A percentile compares a stretch with the other conserved stretches of the same genome.
phyloP scores from a whole-genome alignment of 2,113 vertebrate species.

The Bambusicola thoracicus region DNA sequence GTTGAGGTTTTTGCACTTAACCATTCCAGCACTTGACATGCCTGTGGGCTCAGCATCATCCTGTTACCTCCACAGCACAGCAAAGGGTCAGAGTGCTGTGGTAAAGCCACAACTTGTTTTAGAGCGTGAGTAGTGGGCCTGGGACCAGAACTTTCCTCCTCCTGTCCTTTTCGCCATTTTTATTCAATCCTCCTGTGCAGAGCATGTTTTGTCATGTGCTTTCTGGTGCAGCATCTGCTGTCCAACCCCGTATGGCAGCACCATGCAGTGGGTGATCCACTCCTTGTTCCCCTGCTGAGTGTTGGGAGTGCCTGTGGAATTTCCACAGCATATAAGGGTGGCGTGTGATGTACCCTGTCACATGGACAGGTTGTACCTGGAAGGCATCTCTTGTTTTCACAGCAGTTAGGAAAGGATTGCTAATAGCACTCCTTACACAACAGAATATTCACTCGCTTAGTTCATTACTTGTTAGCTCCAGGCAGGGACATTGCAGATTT shows the following conservation, averaged over 20 bases:
- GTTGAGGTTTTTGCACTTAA: neutral
- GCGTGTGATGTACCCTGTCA: slow-evolving; percentile 11
- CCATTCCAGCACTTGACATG: neutral
- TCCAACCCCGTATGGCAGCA: neutral
- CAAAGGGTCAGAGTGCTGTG: neutral
- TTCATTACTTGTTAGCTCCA: slow-evolving; percentile 77
- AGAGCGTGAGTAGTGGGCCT: neutral
- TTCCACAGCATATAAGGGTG: slow-evolving; percentile 24
- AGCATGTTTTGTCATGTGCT: neutral
- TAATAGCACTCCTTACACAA: slow-evolving; percentile 71
- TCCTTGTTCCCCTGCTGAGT: neutral
- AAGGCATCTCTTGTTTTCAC: slow-evolving; percentile 71
- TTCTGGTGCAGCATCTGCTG: accelerated
- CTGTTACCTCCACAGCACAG: neutral
- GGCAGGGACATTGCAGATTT: slow-evolving; percentile 72
- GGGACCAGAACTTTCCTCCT: neutral
- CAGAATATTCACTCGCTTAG: slow-evolving; percentile 68
- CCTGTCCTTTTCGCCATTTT: neutral
- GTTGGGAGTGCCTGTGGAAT: neutral
- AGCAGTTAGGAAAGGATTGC: slow-evolving; percentile 65
- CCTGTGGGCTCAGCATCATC: neutral
- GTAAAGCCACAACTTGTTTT: neutral
- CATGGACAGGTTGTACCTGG: slow-evolving; percentile 59
- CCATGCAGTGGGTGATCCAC: neutral
- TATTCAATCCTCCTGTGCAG: neutral